phyloP scores from a whole-genome alignment of 2,888 invertebrate species.

The Apodemia duryi region DNA sequence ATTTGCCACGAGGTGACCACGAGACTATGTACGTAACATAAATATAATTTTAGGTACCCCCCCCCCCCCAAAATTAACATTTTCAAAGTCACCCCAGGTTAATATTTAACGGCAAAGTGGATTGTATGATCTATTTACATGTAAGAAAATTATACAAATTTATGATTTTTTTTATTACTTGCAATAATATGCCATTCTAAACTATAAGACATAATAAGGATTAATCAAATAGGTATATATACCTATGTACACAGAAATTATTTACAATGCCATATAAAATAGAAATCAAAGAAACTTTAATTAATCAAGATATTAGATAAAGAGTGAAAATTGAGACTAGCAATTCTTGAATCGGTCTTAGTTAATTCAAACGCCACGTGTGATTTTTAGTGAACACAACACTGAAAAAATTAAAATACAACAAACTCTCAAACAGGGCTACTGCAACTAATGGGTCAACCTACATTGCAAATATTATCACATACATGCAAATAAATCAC shows the following conservation, averaged over 20 bases:
- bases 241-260: no score
- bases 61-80: neutral
- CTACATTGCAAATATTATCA: conserved; percentile 44
- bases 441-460: conserved; percentile 54
- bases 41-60: conserved; percentile 27
- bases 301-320: neutral
- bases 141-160: neutral
- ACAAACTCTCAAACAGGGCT: conserved; percentile 44
- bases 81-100: conserved; percentile 7
- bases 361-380: conserved; percentile 30
- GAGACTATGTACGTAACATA: conserved; percentile 82
- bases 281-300: no score
- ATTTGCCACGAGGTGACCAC: conserved; percentile 95
- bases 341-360: conserved; percentile 59
- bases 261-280: neutral
- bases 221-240: no score
- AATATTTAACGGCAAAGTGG: neutral
- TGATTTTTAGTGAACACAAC: conserved; percentile 19
- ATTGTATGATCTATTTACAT: neutral
- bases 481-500: conserved; percentile 45
- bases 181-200: no score
- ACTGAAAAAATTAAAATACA: conserved; percentile 25
- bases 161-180: neutral
- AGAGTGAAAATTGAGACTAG: conserved; percentile 61
- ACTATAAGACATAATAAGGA: no score